phyloP scores from a whole-genome alignment of 2,888 invertebrate species.

The Eulithis testata region DNA sequence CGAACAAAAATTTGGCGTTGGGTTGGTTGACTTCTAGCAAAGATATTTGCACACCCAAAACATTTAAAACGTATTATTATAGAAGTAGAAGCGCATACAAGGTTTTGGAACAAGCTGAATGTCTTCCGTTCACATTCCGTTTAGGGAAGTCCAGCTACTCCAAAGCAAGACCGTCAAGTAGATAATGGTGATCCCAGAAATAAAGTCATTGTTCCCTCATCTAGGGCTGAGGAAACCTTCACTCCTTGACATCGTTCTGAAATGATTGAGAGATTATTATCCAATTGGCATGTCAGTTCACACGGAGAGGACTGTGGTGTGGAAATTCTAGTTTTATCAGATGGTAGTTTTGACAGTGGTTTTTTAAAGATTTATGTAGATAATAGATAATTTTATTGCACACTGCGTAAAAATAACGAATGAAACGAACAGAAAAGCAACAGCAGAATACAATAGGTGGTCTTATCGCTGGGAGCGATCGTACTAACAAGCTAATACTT shows the following conservation, averaged over 20 bases:
- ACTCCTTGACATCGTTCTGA: slow-evolving; percentile 58
- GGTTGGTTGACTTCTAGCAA: too few species aligned
- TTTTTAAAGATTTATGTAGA: too few species aligned
- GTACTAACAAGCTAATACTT: too few species aligned
- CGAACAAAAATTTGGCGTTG: too few species aligned
- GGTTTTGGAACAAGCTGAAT: background rate
- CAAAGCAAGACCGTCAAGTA: slow-evolving; percentile 31
- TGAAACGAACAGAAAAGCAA: too few species aligned
- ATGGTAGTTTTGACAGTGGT: background rate
- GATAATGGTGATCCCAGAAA: slow-evolving; percentile 49
- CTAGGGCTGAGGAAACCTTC: slow-evolving; percentile 44
- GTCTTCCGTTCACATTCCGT: background rate
- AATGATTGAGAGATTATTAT: slow-evolving; percentile 33
- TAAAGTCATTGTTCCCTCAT: slow-evolving; percentile 43
- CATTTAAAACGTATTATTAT: too few species aligned
- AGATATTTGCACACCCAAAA: too few species aligned
- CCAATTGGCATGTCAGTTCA: slow-evolving; percentile 34
- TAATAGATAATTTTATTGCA: too few species aligned
- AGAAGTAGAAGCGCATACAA: too few species aligned
- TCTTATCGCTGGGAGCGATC: too few species aligned
- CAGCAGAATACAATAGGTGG: too few species aligned
- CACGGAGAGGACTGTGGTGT: slow-evolving; percentile 8
- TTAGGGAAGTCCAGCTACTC: background rate
- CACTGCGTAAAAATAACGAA: too few species aligned
- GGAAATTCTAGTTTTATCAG: slow-evolving; percentile 7